Conservation (phyloP, 2,797 vertebrate genomes). For the Eupleurogrammus muticus region DNA sequence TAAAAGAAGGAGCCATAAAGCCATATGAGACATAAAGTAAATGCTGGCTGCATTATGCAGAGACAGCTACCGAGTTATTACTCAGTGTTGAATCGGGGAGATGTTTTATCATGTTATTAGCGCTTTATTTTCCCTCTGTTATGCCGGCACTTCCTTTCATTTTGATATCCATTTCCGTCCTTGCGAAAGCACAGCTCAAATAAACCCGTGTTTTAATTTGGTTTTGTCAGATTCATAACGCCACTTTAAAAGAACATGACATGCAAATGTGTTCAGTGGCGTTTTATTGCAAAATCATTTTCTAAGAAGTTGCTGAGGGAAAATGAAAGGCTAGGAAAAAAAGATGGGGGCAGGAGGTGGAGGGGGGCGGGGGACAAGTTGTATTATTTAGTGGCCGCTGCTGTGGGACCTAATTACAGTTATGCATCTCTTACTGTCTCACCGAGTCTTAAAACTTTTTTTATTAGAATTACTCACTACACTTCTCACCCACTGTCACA, state of each 20-base stretch:
- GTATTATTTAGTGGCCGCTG: slow-evolving; percentile 81
- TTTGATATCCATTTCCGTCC: slow-evolving; percentile 77
- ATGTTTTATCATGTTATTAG: slow-evolving; percentile 89
- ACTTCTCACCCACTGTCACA: slow-evolving; percentile 63
- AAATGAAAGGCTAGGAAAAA: slow-evolving; percentile 66
- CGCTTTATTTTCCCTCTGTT: slow-evolving; percentile 71
- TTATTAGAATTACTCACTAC: slow-evolving; percentile 76
- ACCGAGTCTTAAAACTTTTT: slow-evolving; percentile 73
- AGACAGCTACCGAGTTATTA: slow-evolving; percentile 88
- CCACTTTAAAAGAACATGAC: slow-evolving; percentile 87
- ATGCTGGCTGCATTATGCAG: slow-evolving; percentile 41
- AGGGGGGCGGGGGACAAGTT: slow-evolving; percentile 56
- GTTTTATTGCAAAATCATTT: slow-evolving; percentile 87
- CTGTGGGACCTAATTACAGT: slow-evolving; percentile 82
- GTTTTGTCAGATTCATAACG: slow-evolving; percentile 86
- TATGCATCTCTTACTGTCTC: slow-evolving; percentile 75
- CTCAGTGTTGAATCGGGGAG: slow-evolving; percentile 88
- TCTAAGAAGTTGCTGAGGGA: slow-evolving; percentile 81
- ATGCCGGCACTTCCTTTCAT: slow-evolving; percentile 76
- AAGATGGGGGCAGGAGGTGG: slow-evolving; percentile 21
- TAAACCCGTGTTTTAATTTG: slow-evolving; percentile 85
- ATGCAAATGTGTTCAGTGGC: slow-evolving; percentile 80
- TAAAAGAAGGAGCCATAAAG: slow-evolving; percentile 36
- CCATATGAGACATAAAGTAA: slow-evolving; percentile 26
- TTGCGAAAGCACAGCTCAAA: slow-evolving; percentile 74